Evolutionary conservation across 2,797 vertebrate genomes (phyloP).

Genomic region (Trichosurus vulpecula): DNA sequence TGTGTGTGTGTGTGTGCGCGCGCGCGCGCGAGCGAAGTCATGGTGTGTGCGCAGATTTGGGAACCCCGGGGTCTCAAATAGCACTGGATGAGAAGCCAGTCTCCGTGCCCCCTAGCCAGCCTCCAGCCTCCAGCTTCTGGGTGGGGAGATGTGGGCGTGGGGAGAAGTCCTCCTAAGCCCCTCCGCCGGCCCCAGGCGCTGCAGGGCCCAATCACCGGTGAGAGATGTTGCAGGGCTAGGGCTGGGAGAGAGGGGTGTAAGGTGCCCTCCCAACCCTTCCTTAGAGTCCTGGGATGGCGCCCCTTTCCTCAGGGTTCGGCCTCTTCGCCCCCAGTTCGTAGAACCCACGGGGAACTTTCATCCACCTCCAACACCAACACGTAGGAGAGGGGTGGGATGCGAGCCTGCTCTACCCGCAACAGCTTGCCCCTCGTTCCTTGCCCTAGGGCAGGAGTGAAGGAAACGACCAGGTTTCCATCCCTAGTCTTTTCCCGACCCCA

Average conservation of each 20-base stretch:
- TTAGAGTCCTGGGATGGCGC: rapidly evolving
- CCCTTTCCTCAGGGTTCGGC: rapidly evolving
- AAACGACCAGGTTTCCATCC: not conserved
- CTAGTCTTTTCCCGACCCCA: not conserved
- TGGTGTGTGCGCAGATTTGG: not conserved
- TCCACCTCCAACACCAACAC: not conserved
- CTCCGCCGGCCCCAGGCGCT: not conserved
- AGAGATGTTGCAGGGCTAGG: not conserved
- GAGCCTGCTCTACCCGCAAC: not conserved
- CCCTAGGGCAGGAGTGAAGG: not conserved
- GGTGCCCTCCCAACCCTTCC: too few relatives aligned
- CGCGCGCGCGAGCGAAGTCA: too few relatives aligned
- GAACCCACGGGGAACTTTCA: not conserved
- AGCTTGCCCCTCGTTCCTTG: not conserved
- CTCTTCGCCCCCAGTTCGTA: not conserved
- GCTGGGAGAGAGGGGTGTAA: not conserved
- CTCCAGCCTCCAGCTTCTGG: not conserved
- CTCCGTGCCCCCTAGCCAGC: too few relatives aligned
- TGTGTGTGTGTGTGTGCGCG: too few relatives aligned
- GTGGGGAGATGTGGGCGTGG: too few relatives aligned
- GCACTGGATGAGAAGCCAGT: not conserved
- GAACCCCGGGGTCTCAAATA: not conserved
- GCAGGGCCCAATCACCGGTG: not conserved
- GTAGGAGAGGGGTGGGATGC: too few relatives aligned
- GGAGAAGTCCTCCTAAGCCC: not conserved